A percentile compares a stretch with the other conserved stretches of the same genome.
phyloP scores from a whole-genome alignment of 2,888 invertebrate species.

The Biston stratarius region DNA sequence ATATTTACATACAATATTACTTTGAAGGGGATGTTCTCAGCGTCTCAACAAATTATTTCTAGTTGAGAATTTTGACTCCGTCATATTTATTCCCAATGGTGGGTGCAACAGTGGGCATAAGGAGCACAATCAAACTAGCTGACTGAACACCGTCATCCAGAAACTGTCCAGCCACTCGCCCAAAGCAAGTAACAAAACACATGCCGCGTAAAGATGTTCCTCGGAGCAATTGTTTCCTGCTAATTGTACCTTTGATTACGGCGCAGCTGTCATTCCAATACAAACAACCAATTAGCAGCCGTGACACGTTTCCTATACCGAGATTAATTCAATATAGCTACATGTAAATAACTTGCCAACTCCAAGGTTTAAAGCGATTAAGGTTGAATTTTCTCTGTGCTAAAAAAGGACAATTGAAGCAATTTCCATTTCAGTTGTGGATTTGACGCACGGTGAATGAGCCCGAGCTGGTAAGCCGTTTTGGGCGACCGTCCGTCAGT shows the following conservation, averaged over 20 bases:
- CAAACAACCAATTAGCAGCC: constrained; percentile 16
- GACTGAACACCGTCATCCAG: too few species aligned
- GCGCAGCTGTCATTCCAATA: constrained; percentile 23
- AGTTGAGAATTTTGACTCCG: too few species aligned
- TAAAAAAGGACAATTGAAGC: neutral
- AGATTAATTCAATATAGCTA: constrained; percentile 8
- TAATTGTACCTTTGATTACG: constrained; percentile 13
- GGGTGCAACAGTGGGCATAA: too few species aligned
- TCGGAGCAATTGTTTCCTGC: neutral
- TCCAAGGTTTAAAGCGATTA: neutral
- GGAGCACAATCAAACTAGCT: too few species aligned
- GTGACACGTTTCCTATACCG: constrained; percentile 3
- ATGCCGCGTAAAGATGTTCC: neutral
- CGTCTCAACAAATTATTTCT: too few species aligned
- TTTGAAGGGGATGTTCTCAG: too few species aligned
- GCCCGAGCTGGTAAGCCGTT: neutral
- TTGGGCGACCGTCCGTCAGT: neutral
- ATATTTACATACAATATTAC: too few species aligned
- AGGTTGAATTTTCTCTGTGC: neutral
- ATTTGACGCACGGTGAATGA: neutral
- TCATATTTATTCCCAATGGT: too few species aligned
- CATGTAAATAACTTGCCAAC: neutral
- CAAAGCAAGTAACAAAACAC: neutral
- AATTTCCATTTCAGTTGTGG: neutral
- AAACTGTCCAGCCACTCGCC: too few species aligned